A percentile compares a stretch with the other conserved stretches of the same genome.
These are phyloP conservation scores for Mythimna impura DNA, from an alignment of 2,888 invertebrate genomes.

Conservation along the genomic window DNA sequence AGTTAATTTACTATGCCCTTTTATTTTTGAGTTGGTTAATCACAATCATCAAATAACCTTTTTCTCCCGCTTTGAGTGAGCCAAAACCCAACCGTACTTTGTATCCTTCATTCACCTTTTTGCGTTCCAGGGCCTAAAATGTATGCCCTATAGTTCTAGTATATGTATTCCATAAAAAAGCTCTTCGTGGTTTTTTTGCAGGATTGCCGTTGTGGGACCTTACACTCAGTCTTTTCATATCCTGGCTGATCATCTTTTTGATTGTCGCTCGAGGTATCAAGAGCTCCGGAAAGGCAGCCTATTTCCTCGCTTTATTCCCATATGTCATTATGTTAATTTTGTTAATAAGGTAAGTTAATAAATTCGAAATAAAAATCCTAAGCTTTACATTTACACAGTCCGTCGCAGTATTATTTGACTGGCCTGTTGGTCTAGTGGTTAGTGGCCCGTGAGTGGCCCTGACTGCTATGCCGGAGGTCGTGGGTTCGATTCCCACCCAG, in stretches of 20 bases:
- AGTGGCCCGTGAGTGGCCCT: no score
- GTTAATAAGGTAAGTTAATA: conserved; percentile 88
- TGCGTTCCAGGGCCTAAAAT: no score
- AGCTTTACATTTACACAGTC: background rate
- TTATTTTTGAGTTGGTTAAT: no score
- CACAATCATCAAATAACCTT: no score
- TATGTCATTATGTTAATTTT: conserved; percentile 94
- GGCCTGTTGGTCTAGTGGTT: no score
- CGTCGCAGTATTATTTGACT: background rate
- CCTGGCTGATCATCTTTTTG: conserved; percentile 93
- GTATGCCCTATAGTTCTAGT: background rate
- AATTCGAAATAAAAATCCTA: background rate
- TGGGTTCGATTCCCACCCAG: no score
- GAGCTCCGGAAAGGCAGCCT: conserved; percentile 95
- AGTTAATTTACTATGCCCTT: background rate
- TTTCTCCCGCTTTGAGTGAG: no score
- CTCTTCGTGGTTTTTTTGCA: conserved; percentile 59
- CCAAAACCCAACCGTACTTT: no score
- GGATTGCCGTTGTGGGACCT: conserved; percentile 93
- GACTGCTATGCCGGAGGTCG: no score
- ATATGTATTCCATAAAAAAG: background rate
- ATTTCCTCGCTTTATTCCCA: conserved; percentile 96
- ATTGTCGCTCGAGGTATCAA: conserved; percentile 94
- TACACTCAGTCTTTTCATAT: conserved; percentile 91
- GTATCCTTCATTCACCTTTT: no score